These are phyloP conservation scores for Myrmophylax atrothorax DNA, from an alignment of 2,113 vertebrate species.

Conservation along the genomic window DNA sequence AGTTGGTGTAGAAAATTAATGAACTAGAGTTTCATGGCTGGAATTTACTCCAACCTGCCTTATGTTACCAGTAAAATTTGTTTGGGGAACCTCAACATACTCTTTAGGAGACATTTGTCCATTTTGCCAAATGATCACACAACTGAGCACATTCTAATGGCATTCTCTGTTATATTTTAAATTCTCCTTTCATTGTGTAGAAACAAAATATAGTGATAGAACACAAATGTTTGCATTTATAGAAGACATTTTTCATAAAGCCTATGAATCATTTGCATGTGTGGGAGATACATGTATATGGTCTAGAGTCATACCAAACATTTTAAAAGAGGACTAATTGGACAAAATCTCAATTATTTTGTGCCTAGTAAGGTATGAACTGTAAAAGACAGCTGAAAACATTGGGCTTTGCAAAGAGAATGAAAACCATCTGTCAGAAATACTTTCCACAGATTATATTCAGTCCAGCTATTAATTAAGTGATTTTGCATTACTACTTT, in stretches of 20 bases:
- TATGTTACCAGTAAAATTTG: slow-evolving; percentile 74
- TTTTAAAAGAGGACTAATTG: slow-evolving; percentile 52
- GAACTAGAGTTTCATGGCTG: slow-evolving; percentile 74
- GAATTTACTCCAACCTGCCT: slow-evolving; percentile 71
- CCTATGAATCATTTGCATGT: background rate
- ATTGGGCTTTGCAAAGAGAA: slow-evolving; percentile 59
- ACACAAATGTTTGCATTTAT: slow-evolving; percentile 16
- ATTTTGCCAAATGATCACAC: slow-evolving; percentile 63
- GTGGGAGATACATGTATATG: background rate
- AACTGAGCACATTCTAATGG: slow-evolving; percentile 37
- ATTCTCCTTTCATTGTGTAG: slow-evolving; percentile 18
- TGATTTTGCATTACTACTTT: slow-evolving; percentile 32
- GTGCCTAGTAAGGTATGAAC: slow-evolving; percentile 49
- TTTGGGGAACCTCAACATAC: slow-evolving; percentile 68
- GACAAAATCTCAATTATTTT: slow-evolving; percentile 31
- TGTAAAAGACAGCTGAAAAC: slow-evolving; percentile 57
- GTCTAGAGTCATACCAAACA: background rate
- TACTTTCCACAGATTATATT: slow-evolving; percentile 32
- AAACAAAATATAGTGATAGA: slow-evolving; percentile 25
- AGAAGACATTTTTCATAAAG: background rate
- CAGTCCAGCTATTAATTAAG: slow-evolving; percentile 27
- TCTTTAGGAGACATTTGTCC: slow-evolving; percentile 68
- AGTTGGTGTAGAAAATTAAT: slow-evolving; percentile 75
- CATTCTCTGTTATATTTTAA: slow-evolving; percentile 15
- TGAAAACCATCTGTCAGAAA: slow-evolving; percentile 69